Conservation (phyloP, 1,140 invertebrate species). For the Drosophila micromelanica region DNA sequence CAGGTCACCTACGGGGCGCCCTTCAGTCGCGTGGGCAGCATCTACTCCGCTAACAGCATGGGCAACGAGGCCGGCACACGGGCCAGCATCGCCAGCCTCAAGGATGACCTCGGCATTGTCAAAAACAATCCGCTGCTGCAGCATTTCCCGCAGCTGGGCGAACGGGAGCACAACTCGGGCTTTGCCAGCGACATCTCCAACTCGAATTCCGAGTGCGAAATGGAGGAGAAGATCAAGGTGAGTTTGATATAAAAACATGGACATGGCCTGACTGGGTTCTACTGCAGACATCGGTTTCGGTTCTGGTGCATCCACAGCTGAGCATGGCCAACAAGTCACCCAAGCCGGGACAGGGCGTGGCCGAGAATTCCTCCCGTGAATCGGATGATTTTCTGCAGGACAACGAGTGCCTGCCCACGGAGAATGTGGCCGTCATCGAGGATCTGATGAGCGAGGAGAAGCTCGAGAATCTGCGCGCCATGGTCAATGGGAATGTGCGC, state of each 20-base stretch:
- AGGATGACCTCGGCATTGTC: conserved; percentile 86
- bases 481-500: conserved; percentile 87
- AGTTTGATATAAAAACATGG: rapidly evolving
- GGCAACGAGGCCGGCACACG: conserved; percentile 59
- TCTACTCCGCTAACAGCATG: conserved; percentile 73
- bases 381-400: conserved; percentile 73
- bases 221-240: conserved; percentile 79
- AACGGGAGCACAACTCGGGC: conserved; percentile 85
- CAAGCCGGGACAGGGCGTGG: conserved; percentile 24
- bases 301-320: conserved; percentile 87
- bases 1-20: conserved; percentile 79
- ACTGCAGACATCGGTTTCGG: conserved; percentile 87
- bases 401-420: conserved; percentile 90
- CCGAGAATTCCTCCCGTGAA: conserved; percentile 44
- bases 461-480: conserved; percentile 87
- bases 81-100: conserved; percentile 66
- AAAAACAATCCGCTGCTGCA: conserved; percentile 91
- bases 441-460: conserved; percentile 89
- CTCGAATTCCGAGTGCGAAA: conserved; percentile 83
- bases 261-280: neutral
- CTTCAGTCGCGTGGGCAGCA: conserved; percentile 72
- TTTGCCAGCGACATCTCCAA: conserved; percentile 84
- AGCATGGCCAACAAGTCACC: conserved; percentile 53
- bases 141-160: conserved; percentile 86
- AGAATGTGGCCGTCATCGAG: conserved; percentile 93